A percentile compares a stretch with the other conserved stretches of the same genome.
Conservation (phyloP, 35 echinoderm and acorn worm genomes). For the Hemicentrotus pulcherrimus region DNA sequence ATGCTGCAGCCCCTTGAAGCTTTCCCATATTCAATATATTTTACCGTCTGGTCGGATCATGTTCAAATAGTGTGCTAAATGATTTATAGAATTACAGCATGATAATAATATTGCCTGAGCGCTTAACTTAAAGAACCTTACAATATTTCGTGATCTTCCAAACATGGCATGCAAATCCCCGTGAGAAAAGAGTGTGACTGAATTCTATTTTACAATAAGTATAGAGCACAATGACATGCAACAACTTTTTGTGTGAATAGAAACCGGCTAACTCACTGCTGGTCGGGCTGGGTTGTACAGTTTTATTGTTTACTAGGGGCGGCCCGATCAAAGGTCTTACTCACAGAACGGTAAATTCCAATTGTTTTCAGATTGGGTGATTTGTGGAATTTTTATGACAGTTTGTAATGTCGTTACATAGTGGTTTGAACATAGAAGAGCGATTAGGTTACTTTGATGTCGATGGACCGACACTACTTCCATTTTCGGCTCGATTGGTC, state of each 20-base stretch:
- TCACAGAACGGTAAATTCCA: background rate
- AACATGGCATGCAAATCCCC: background rate
- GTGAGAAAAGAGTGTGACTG: background rate
- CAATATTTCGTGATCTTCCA: background rate
- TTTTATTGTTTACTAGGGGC: background rate
- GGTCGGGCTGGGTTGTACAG: background rate
- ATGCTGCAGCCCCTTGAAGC: too few relatives aligned
- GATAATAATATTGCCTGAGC: too few relatives aligned
- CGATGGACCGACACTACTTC: background rate
- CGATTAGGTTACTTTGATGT: conserved; percentile 11
- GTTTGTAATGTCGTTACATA: background rate
- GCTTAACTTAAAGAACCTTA: too few relatives aligned
- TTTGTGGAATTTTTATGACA: conserved; percentile 19
- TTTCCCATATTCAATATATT: too few relatives aligned
- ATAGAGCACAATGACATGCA: background rate
- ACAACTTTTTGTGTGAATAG: background rate
- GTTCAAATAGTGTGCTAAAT: too few relatives aligned
- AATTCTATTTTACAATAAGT: background rate
- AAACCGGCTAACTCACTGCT: background rate
- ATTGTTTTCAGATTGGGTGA: conserved; percentile 3
- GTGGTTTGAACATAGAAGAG: background rate
- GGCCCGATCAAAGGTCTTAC: background rate
- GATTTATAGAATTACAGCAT: too few relatives aligned
- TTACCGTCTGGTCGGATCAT: too few relatives aligned
- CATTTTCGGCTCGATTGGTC: background rate